Base-by-base conservation (phyloP, 1,140 invertebrate genomes). In the Argopecten irradians region DNA sequence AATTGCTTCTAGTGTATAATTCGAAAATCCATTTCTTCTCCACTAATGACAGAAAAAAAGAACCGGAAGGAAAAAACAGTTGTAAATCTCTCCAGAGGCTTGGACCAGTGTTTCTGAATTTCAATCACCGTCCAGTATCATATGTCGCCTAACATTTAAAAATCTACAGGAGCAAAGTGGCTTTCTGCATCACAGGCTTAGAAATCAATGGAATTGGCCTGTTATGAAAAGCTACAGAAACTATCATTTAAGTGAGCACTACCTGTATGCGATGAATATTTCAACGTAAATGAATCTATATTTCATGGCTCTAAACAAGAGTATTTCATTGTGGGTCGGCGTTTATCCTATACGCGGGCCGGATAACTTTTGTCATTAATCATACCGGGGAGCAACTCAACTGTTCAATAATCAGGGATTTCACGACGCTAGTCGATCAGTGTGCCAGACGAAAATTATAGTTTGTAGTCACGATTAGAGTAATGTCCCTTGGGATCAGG, bases 251-350 rank as follows among this genome's bases (percentile, higher is more conserved):
- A 71, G 55, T 16, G 55, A 71, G 22, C 55, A 71, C 55, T 71
- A 71, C 55, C 55, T 71, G 55, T 71, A 71, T 71, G 55, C 11
- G 55, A 71, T 71, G 55, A 71, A 71, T 71, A 71, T 71, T 71
- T 71, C 55, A 71, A 71, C 55, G 55, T 71, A 71, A 71, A 71
- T 71, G 55, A 71, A 71, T 71, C 55, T 71, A 71, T 71, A 71
- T 71, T 71, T 71, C 55, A 71, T 71, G 55, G 16, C 55, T 71
- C 55, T n/a, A 71, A 71, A 71, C 55, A 71, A 71, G 55, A 71
- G 55, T 71, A n/a, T 71, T 71, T 71, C 55, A 71, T 71, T 71
- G 55, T 71, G 55, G 55, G n/a, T 16, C 55, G 22, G 55, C 55
- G 11, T 71, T 71, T 71, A 71, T 71, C 55, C 55, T 28, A 11